phyloP scores from a whole-genome alignment of 2,888 invertebrate species.

The Rosalia funebris region DNA sequence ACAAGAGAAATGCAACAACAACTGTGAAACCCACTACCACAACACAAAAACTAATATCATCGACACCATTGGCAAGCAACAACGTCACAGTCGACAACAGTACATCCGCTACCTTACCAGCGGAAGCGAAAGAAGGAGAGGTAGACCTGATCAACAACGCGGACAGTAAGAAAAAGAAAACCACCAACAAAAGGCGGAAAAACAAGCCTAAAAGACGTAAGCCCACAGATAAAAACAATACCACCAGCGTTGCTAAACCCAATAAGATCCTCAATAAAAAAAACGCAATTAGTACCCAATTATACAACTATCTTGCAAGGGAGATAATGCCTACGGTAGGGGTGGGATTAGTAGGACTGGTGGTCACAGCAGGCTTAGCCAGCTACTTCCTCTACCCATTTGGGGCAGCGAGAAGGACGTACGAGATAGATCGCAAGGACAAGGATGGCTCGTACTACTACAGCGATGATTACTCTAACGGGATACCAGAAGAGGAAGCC shows the following conservation, averaged over 20 bases:
- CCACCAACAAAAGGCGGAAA: constrained; percentile 69
- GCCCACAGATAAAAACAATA: constrained; percentile 63
- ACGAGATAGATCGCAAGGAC: constrained; percentile 73
- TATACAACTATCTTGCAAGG: constrained; percentile 80
- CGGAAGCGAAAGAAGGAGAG: constrained; percentile 61
- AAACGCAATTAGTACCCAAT: constrained; percentile 76
- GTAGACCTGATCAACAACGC: constrained; percentile 51
- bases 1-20: constrained; percentile 45
- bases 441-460: constrained; percentile 70
- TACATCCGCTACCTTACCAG: constrained; percentile 35
- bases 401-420: constrained; percentile 72
- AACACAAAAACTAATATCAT: constrained; percentile 26
- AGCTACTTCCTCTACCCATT: constrained; percentile 83
- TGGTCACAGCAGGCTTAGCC: constrained; percentile 79
- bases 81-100: constrained; percentile 35
- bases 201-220: constrained; percentile 71
- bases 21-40: constrained; percentile 45
- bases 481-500: constrained; percentile 81
- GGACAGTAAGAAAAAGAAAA: constrained; percentile 50
- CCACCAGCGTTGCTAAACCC: constrained; percentile 43
- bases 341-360: constrained; percentile 78
- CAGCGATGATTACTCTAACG: constrained; percentile 76
- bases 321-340: constrained; percentile 86
- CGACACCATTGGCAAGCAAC: constrained; percentile 29
- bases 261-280: constrained; percentile 59